Percentiles rank a stretch among this genome's conserved stretches.
Conservation (phyloP, 1,140 invertebrate species). For the Goniozus legneri region DNA sequence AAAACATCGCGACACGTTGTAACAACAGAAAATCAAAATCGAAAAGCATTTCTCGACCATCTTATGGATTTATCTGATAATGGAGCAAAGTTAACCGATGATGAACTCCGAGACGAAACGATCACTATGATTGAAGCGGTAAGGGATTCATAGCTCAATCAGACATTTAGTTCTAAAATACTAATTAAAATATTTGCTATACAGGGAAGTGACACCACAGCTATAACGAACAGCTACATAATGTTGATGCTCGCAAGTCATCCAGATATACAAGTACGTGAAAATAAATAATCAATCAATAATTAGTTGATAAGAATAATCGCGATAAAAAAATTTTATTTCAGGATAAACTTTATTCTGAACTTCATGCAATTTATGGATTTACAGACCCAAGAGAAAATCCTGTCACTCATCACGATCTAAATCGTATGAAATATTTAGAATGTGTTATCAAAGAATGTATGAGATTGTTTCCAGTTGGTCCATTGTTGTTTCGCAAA, state of each 20-base stretch:
- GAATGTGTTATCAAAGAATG: constrained; percentile 66
- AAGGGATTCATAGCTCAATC: neutral
- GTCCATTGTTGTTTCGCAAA: constrained; percentile 55
- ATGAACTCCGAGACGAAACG: constrained; percentile 68
- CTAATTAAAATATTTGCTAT: neutral
- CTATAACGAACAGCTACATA: constrained; percentile 59
- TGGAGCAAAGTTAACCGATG: constrained; percentile 46
- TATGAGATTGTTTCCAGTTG: constrained; percentile 61
- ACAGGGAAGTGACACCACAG: constrained; percentile 56
- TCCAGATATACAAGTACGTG: constrained; percentile 58
- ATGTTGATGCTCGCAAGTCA: constrained; percentile 61
- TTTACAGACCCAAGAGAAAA: constrained; percentile 26
- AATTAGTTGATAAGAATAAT: neutral
- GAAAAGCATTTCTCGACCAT: constrained; percentile 62
- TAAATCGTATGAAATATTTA: constrained; percentile 60
- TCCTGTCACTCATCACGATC: constrained; percentile 51
- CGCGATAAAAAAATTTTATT: constrained; percentile 8
- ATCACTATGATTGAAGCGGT: constrained; percentile 73
- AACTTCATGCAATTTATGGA: constrained; percentile 56
- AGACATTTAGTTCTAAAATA: neutral
- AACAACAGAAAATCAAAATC: too few species aligned
- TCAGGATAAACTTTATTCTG: constrained; percentile 58
- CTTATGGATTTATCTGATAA: constrained; percentile 50
- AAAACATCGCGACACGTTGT: too few species aligned
- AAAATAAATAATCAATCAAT: neutral